phyloP scores from a whole-genome alignment of 2,113 vertebrate genomes.

The Phyllopteryx taeniolatus region DNA sequence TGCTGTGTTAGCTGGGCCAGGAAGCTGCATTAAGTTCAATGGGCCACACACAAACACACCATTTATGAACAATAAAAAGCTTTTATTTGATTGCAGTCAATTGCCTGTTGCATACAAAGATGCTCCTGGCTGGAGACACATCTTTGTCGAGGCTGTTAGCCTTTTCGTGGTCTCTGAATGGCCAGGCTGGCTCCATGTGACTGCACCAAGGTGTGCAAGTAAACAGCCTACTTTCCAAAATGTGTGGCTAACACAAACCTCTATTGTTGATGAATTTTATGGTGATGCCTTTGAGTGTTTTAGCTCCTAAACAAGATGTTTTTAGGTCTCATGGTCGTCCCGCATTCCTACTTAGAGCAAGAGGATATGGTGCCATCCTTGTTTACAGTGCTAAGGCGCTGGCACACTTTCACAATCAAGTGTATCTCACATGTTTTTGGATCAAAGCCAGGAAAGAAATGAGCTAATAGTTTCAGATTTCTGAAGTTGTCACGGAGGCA shows the following conservation, averaged over 20 bases:
- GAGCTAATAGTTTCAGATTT: constrained; percentile 35
- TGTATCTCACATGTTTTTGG: constrained; percentile 17
- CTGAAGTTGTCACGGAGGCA: constrained; percentile 10
- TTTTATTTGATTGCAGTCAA: constrained; percentile 58
- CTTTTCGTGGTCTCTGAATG: constrained; percentile 51
- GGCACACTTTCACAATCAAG: constrained; percentile 42
- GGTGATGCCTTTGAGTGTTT: not conserved
- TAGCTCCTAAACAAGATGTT: constrained; percentile 37
- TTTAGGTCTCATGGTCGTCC: constrained; percentile 32
- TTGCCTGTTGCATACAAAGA: constrained; percentile 43
- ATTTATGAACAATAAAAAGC: constrained; percentile 58
- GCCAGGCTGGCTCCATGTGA: constrained; percentile 36
- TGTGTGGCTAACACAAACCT: not conserved
- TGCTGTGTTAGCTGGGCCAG: constrained; percentile 18
- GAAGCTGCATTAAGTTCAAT: not conserved
- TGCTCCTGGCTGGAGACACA: constrained; percentile 52
- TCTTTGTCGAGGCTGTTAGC: constrained; percentile 30
- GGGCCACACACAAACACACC: constrained; percentile 1
- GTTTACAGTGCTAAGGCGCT: constrained; percentile 23
- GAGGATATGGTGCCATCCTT: constrained; percentile 44
- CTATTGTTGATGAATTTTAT: constrained; percentile 7
- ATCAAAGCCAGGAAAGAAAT: constrained; percentile 24
- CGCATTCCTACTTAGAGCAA: constrained; percentile 39
- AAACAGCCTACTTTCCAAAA: constrained; percentile 26
- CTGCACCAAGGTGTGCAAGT: constrained; percentile 45